Evolutionary conservation across 2,113 vertebrate species (phyloP), one percentile per base, ranked within the genome.

Genomic region (Ceuthmochares aereus): DNA sequence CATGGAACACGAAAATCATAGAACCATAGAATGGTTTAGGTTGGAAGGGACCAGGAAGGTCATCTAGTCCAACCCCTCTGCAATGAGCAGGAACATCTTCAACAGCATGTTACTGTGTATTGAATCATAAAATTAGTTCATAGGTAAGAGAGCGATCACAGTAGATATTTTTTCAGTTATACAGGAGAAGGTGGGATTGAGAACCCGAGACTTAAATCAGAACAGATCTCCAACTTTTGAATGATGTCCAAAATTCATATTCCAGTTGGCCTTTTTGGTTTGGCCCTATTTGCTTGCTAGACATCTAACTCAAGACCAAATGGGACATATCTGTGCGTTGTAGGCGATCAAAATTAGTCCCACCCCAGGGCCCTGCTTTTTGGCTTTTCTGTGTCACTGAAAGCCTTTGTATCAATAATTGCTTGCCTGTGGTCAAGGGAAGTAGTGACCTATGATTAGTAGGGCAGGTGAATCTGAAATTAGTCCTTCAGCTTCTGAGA

Each of bases 291-390:
- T 21, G 6, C 18, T 70, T 88, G 12, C 32, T 37, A 19, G 32
- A 45, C 12, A 15, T 23, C 3, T 2, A 12, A n/a, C 6, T 81
- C 14, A 47, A 66, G 26, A 77, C 34, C 81, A 52, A 4, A 10
- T 52, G 42, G 9, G 19, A 32, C 0, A 0, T 70, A 5, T 16
- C 36, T 83, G 12, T 59, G 11, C 37, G 45, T 83, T 63, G 20
- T 42, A 80, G 56, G 18, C 22, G 12, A 52, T 40, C 14, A n/a
- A 52, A 89, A 63, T 18, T 40, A 79, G 73, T 68, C 26, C 15
- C 10, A 47, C 18, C 3, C 25, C 10, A 68, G 49, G 14, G 10
- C 37, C 34, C 12, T 83, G 54, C 54, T 77, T 92, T 75, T 78
- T 90, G 17, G 45, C 23, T 5, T 66, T 83, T 54, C 4, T 64